Evolutionary conservation across 2,888 invertebrate genomes (phyloP).

Genomic region (Anodontia alba): DNA sequence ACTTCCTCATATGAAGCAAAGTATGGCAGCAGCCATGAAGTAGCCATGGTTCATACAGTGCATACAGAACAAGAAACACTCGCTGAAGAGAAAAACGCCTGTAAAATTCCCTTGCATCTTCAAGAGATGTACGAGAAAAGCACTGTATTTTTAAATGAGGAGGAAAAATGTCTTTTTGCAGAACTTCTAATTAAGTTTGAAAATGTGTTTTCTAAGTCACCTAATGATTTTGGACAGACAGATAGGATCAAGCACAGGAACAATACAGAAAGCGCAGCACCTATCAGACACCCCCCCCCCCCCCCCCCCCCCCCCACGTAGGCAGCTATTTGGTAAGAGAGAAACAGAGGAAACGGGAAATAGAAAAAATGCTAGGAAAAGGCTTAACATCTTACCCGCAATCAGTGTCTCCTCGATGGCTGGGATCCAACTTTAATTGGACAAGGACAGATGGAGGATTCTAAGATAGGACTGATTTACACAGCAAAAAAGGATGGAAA

Average conservation of each 20-base stretch:
- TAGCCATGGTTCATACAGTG: background rate
- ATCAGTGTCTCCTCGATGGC: background rate
- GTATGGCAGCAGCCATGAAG: background rate
- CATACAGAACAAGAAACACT: too few species aligned
- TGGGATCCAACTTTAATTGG: background rate
- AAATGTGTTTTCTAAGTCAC: conserved; percentile 36
- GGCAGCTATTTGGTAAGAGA: conserved; percentile 38
- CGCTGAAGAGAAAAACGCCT: background rate
- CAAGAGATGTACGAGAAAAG: conserved; percentile 30
- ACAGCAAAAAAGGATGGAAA: background rate
- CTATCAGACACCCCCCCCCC: conserved; percentile 44
- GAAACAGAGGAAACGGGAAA: conserved; percentile 33
- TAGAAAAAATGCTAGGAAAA: conserved; percentile 39
- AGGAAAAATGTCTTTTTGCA: background rate
- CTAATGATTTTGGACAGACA: conserved; percentile 41
- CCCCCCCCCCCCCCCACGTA: too few species aligned
- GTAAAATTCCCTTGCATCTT: background rate
- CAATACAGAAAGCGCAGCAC: conserved; percentile 30
- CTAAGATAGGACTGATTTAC: background rate
- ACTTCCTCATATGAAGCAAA: background rate
- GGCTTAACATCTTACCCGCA: conserved; percentile 20
- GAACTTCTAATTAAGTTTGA: conserved; percentile 24
- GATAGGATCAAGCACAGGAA: conserved; percentile 37
- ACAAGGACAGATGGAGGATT: background rate
- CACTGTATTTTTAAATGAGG: conserved; percentile 13